Evolutionary conservation across 2,888 invertebrate genomes (phyloP).

Genomic region (Pollenia amentaria): DNA sequence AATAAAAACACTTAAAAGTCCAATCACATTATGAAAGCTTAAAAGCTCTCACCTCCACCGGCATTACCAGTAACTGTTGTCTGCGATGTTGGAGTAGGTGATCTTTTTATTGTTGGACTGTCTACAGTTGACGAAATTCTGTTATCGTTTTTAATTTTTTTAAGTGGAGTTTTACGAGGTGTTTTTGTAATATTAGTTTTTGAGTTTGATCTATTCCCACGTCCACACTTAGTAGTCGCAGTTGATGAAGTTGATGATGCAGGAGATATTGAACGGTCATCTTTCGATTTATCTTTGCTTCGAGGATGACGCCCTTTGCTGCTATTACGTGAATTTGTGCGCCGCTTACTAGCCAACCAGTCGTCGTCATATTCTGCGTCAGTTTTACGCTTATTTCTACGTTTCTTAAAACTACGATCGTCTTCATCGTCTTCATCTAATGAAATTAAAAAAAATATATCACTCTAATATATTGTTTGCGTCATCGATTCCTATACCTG

Average conservation of each 20-base stretch:
- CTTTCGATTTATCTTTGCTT: conserved; percentile 77
- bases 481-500: conserved; percentile 77
- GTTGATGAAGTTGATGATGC: conserved; percentile 82
- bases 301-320: conserved; percentile 82
- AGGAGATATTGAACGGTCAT: conserved; percentile 82
- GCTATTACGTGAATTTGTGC: conserved; percentile 80
- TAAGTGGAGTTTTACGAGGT: conserved; percentile 81
- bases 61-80: conserved; percentile 62
- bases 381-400: conserved; percentile 82
- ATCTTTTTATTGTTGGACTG: conserved; percentile 47
- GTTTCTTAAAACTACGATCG: conserved; percentile 83
- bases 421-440: conserved; percentile 83
- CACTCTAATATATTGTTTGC: conserved; percentile 19
- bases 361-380: conserved; percentile 85
- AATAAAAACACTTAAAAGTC: conserved; percentile 68
- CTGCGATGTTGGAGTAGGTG: conserved; percentile 49
- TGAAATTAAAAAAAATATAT: conserved; percentile 57
- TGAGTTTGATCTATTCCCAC: conserved; percentile 68
- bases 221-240: conserved; percentile 76
- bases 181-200: conserved; percentile 75
- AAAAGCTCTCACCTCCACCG: conserved; percentile 71
- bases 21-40: conserved; percentile 71
- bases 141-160: conserved; percentile 79
- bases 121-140: conserved; percentile 59
- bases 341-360: conserved; percentile 82